phyloP scores from a whole-genome alignment of 2,113 vertebrate species.

The Conger conger region DNA sequence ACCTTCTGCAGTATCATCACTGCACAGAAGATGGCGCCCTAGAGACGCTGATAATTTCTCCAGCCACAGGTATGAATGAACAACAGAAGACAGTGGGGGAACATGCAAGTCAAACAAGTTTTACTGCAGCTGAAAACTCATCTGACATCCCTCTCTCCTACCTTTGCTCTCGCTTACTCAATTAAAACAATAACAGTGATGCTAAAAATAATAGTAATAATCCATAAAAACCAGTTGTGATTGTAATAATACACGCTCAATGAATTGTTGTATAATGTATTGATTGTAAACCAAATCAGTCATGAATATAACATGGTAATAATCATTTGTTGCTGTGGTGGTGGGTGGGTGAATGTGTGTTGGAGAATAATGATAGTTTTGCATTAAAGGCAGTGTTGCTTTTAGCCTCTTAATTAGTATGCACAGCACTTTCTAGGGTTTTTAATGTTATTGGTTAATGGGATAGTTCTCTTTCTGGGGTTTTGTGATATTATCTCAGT shows the following conservation, averaged over 20 bases:
- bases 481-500: no score
- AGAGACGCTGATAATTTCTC: neutral
- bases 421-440: neutral
- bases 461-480: no score
- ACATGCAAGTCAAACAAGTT: neutral
- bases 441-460: neutral
- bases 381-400: no score
- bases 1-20: neutral
- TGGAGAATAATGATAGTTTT: neutral
- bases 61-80: neutral
- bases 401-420: neutral
- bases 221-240: neutral
- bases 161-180: neutral
- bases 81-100: neutral
- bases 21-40: neutral
- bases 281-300: neutral
- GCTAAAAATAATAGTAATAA: neutral
- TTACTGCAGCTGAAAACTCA: neutral
- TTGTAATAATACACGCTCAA: neutral
- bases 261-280: neutral
- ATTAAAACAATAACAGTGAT: neutral
- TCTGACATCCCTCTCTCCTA: neutral
- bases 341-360: neutral
- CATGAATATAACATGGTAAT: neutral
- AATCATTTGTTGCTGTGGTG: neutral